Conservation (phyloP, 2,888 invertebrate species). For the Hirudinaria manillensis region DNA sequence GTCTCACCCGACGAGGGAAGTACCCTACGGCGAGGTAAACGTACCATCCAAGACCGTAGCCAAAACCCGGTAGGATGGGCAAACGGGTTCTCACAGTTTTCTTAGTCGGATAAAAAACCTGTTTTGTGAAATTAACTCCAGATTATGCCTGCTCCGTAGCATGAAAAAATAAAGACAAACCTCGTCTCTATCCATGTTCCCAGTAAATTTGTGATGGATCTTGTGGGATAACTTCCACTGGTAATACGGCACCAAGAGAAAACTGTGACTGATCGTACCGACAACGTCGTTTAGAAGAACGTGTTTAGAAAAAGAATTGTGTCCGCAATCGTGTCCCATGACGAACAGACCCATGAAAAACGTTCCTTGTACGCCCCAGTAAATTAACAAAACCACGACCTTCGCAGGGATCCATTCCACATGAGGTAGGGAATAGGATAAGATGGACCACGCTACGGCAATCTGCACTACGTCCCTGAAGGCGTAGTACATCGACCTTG, state of each 20-base stretch:
- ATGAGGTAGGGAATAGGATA: slow-evolving; percentile 26
- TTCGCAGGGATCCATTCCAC: slow-evolving; percentile 15
- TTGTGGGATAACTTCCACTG: slow-evolving; percentile 50
- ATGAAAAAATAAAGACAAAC: background rate
- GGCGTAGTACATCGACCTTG: slow-evolving; percentile 46
- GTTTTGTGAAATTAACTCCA: background rate
- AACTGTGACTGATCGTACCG: slow-evolving; percentile 45
- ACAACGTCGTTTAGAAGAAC: slow-evolving; percentile 45
- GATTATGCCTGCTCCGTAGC: no score
- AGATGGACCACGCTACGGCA: slow-evolving; percentile 36
- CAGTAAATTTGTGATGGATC: slow-evolving; percentile 49
- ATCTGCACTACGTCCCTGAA: slow-evolving; percentile 44
- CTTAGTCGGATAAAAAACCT: slow-evolving; percentile 47
- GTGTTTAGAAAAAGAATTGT: slow-evolving; percentile 47
- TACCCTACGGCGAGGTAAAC: slow-evolving; percentile 47
- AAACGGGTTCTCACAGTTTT: slow-evolving; percentile 28
- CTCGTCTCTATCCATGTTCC: slow-evolving; percentile 50
- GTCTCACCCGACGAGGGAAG: slow-evolving; percentile 44
- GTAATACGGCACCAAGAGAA: slow-evolving; percentile 48
- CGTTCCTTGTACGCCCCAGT: slow-evolving; percentile 49
- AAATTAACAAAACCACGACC: slow-evolving; percentile 40
- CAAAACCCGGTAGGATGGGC: slow-evolving; percentile 39
- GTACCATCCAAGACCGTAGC: slow-evolving; percentile 44
- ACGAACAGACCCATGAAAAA: slow-evolving; percentile 48
- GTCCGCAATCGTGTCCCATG: slow-evolving; percentile 50